A percentile compares a stretch with the other conserved stretches of the same genome.
phyloP scores from a whole-genome alignment of 2,113 vertebrate species.

The Egretta garzetta region DNA sequence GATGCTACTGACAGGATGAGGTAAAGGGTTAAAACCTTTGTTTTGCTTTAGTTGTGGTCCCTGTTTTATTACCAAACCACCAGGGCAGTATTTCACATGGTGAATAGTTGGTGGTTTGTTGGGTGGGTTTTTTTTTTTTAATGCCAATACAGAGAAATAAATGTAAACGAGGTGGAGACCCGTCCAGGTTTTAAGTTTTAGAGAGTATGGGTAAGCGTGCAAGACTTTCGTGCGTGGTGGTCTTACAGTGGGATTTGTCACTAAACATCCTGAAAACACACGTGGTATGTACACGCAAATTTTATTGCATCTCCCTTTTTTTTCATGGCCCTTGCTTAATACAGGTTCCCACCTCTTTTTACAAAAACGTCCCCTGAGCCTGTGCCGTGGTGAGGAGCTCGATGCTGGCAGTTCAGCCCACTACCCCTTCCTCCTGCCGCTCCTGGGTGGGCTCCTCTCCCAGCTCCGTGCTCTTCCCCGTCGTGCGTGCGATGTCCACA shows the following conservation, averaged over 20 bases:
- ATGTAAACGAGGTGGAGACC: not conserved
- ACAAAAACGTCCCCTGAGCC: not conserved
- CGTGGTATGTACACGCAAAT: not conserved
- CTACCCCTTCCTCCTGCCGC: not conserved
- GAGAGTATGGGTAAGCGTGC: not conserved
- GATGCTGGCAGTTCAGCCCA: accelerated
- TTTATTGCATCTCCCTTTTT: not conserved
- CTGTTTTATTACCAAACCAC: not conserved
- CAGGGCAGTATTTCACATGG: not conserved
- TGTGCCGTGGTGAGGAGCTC: accelerated
- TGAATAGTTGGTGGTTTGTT: not conserved
- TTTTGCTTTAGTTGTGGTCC: not conserved
- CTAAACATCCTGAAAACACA: not conserved
- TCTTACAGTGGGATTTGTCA: not conserved
- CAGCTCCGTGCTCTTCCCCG: accelerated
- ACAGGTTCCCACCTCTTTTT: not conserved
- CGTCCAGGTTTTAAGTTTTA: not conserved
- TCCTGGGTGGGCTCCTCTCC: not conserved
- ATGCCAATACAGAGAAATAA: not conserved
- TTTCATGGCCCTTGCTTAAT: not conserved
- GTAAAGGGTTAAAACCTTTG: not conserved
- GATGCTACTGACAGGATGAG: not conserved
- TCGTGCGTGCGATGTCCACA: not conserved
- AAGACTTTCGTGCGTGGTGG: not conserved
- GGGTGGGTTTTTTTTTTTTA: not conserved